Evolutionary conservation across 2,113 vertebrate genomes (phyloP), one percentile per base, ranked within the genome.

Genomic region (Podocnemis expansa): DNA sequence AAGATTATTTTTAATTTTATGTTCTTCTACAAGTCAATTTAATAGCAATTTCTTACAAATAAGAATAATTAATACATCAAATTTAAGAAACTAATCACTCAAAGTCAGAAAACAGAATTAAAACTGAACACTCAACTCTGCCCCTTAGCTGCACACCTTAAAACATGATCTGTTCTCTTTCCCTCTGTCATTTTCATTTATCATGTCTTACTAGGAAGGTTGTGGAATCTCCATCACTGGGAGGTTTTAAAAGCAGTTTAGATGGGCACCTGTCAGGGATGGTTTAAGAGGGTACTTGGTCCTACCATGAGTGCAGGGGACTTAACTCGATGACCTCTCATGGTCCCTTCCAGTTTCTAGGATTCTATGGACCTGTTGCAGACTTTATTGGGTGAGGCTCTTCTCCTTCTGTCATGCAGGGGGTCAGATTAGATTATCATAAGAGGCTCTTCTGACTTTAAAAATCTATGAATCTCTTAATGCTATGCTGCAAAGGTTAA

Each of bases 21-120:
- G 85, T 90, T 38, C 22, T 38, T 67, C 60, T 87, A 87, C 43
- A 83, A 63, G 34, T 90, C 89, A 96, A 93, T 90, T 84, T 94
- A 88, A 91, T 85, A 55, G 38, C 45, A 82, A 87, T 73, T 88
- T 94, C n/a, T 58, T 41, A 52, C 86, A 88, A 87, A 78, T 51
- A 85, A 41, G 54, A 87, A 86, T 85, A 78, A 91, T 11, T 2
- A 2, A 24, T 25, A 21, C 63, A 70, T 21, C 34, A 75, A 43
- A 43, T 75, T 75, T 75, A 43, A 43, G 38, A 43, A 75, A 43
- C 21, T 24, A 75, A 63, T 52, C 5, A 16, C 73, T 91, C 80
- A 5, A 34, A 81, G 86, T 25, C n/a, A 34, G 49, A 83, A 45
- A 67, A 13, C 31, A 90, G 80, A 95, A 82, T 78, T 41, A 84